Evolutionary conservation across 2,888 invertebrate species (phyloP), one percentile per base, ranked within the genome.

Genomic region (Camptogramma bilineatum): DNA sequence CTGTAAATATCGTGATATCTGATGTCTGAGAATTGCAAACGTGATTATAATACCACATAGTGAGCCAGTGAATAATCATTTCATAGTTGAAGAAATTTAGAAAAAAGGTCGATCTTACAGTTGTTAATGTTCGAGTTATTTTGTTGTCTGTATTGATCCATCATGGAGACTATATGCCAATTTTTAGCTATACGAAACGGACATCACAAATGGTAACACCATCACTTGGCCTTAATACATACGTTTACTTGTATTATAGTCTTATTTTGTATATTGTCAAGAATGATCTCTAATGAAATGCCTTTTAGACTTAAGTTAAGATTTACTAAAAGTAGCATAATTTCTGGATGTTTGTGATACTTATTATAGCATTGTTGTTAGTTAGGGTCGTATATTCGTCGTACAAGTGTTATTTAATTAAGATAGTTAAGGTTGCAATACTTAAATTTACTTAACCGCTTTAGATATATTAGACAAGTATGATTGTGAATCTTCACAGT

Each of bases 221-320:
- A 34, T 48, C 48, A 58, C 42, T 52, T 52, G 61, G 61, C 55
- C 58, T 59, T 59, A 44, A 4, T 57, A 60, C 56, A 53, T 63
- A 66, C 48, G 52, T 63, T 62, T 42, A 44, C 54, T 58, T 64
- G 58, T 58, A 62, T 52, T 55, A 47, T 64, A 61, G 52, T 62
- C 62, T 55, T 67, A 55, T 54, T 52, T 61, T 68, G 56, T 62
- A 58, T 62, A 63, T 55, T 55, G 65, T 65, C 67, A 69, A 76
- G 76, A 74, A 77, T 89, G 90, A 90, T 91, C 90, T 91, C 90
- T 81, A 65, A 67, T 73, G 80, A 84, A 81, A 85, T 84, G 88
- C 87, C 87, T 90, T 88, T 81, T 87, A 86, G 80, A 76, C 73
- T 71, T 83, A 84, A 82, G 82, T 71, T 83, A 84, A 82, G 82